A percentile compares a stretch with the other conserved stretches of the same genome.
phyloP scores from a whole-genome alignment of 2,113 vertebrate genomes.

The Odocoileus virginianus region DNA sequence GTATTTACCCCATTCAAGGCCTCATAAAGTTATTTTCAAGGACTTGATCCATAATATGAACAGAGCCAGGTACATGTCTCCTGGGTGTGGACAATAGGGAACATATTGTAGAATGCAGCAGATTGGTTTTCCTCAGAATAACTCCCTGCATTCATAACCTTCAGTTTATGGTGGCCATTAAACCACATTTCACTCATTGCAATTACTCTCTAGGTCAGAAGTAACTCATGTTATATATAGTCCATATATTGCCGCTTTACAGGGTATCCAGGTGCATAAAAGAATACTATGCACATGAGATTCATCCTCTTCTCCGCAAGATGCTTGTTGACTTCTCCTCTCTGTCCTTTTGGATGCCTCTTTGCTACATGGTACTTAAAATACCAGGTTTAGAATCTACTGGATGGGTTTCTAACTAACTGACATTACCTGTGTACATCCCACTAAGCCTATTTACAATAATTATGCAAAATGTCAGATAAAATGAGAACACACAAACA shows the following conservation, averaged over 20 bases:
- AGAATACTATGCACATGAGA: not conserved
- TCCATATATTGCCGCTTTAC: not conserved
- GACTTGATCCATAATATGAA: not conserved
- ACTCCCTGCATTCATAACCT: not conserved
- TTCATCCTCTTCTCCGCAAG: not conserved
- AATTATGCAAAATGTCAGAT: not conserved
- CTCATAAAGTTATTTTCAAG: not conserved
- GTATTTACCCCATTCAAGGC: not conserved
- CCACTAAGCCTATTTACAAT: not conserved
- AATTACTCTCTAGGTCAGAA: not conserved
- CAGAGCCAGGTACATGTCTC: not conserved
- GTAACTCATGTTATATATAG: not conserved
- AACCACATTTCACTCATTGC: not conserved
- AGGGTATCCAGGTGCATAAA: not conserved
- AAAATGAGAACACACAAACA: not conserved
- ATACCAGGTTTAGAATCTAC: not conserved
- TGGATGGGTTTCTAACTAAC: not conserved
- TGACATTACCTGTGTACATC: not conserved
- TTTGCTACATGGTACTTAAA: not conserved
- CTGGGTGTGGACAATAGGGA: not conserved
- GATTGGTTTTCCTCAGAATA: not conserved
- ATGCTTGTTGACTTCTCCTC: not conserved
- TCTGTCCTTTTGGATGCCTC: not conserved
- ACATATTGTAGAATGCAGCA: not conserved
- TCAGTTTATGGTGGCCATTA: not conserved